Conservation (phyloP, 2,888 invertebrate genomes). For the Drosophila heteroneura region DNA sequence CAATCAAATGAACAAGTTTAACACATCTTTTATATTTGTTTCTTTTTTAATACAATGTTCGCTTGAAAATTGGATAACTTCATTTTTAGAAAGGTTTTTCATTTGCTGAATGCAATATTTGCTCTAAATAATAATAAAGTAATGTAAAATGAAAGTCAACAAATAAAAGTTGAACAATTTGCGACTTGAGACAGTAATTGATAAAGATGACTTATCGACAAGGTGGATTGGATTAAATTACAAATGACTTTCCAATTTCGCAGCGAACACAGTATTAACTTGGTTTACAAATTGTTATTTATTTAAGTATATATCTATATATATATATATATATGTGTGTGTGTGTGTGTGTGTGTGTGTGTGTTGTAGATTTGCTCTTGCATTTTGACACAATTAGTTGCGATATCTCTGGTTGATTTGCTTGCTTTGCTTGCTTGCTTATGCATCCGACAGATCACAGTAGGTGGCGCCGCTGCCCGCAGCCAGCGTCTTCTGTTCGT, state of each 20-base stretch:
- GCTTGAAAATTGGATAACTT: background rate
- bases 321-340: background rate
- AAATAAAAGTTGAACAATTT: background rate
- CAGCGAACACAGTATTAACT: background rate
- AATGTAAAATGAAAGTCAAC: background rate
- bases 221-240: background rate
- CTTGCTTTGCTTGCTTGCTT: constrained; percentile 25
- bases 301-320: background rate
- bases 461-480: constrained; percentile 53
- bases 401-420: background rate
- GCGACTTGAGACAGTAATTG: background rate
- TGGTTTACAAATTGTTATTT: background rate
- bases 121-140: background rate
- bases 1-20: constrained; percentile 23
- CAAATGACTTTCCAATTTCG: background rate
- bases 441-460: constrained; percentile 82
- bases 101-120: background rate
- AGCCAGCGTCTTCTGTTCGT: constrained; percentile 68
- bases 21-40: constrained; percentile 2
- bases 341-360: background rate
- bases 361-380: constrained; percentile 1
- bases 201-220: background rate
- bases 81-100: background rate
- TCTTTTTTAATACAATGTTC: constrained; percentile 6
- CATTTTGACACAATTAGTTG: constrained; percentile 66